Conservation (phyloP, 2,113 vertebrate species). For the Excalfactoria chinensis region DNA sequence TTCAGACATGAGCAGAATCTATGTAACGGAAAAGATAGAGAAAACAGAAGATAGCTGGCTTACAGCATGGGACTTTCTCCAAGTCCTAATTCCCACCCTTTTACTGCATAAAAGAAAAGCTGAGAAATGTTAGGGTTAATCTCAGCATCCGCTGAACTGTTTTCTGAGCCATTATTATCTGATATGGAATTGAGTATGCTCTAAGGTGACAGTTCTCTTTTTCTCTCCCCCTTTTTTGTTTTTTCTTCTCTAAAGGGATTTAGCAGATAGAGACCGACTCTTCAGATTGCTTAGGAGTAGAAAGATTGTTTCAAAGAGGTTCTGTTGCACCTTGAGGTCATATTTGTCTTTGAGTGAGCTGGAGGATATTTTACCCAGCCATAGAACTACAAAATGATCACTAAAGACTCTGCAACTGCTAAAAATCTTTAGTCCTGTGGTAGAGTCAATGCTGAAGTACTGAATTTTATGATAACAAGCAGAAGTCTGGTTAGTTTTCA, state of each 20-base stretch:
- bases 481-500: neutral
- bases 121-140: neutral
- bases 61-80: neutral
- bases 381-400: neutral
- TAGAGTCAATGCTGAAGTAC: neutral
- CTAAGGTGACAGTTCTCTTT: neutral
- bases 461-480: neutral
- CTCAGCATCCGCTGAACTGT: neutral
- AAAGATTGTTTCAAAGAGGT: constrained; percentile 47
- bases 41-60: neutral
- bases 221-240: neutral
- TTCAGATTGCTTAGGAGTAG: constrained; percentile 39
- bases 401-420: neutral
- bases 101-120: neutral
- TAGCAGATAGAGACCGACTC: neutral
- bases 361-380: neutral
- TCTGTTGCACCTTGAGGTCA: constrained; percentile 38
- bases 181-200: neutral
- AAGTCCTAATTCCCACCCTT: neutral
- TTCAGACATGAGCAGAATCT: neutral
- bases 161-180: neutral
- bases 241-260: neutral
- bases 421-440: neutral
- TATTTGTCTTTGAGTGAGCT: constrained; percentile 38
- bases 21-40: neutral